Evolutionary conservation across 2,113 vertebrate genomes (phyloP).

Genomic region (Alethe castanea): DNA sequence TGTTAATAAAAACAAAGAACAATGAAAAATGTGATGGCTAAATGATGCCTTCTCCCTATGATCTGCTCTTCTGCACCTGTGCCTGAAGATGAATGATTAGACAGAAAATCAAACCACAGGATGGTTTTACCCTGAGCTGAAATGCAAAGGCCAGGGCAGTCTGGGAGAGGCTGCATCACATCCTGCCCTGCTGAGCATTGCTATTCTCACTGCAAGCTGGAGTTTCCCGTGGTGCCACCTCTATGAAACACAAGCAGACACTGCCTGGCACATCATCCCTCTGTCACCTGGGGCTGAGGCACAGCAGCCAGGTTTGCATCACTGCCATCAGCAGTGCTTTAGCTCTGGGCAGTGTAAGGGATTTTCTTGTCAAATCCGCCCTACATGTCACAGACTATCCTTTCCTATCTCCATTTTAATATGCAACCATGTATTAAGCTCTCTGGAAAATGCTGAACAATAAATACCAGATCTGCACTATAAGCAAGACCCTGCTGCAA

Average conservation of each 20-base stretch:
- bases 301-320: not conserved
- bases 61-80: not conserved
- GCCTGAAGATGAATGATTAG: not conserved
- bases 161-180: not conserved
- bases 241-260: fast-evolving
- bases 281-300: not conserved
- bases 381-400: not conserved
- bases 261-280: not conserved
- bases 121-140: not conserved
- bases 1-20: not conserved
- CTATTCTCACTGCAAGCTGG: not conserved
- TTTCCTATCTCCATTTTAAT: not conserved
- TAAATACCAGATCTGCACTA: not conserved
- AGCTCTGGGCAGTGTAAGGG: not conserved
- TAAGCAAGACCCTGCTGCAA: not conserved
- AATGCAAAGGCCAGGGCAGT: not conserved
- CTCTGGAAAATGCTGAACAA: not conserved
- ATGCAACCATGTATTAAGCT: not conserved
- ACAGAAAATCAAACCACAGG: not conserved
- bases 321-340: not conserved
- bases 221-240: fast-evolving
- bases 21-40: not conserved
- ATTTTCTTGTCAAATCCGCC: not conserved
- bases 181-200: not conserved
- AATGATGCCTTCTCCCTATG: not conserved